Base-by-base conservation (phyloP, 1,140 invertebrate species). In the Drosophila takahashii region DNA sequence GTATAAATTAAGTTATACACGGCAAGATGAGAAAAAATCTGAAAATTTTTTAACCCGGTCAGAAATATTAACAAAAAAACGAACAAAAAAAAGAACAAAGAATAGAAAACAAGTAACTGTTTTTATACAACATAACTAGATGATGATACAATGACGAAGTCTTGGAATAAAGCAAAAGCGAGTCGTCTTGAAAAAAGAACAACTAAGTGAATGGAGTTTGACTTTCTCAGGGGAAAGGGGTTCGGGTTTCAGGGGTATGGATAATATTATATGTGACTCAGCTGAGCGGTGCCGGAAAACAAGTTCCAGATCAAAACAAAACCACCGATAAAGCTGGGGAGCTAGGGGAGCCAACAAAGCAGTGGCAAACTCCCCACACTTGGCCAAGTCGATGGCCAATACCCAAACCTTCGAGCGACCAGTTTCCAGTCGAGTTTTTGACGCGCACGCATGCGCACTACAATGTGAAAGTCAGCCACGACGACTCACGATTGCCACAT, bases 51-150 rank as follows among this genome's bases (percentile, higher is more conserved):
- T 81, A 84, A 90, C 77, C 84, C 85, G 85, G 77, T 85, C 85
- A 90, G 84, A 80, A 85, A 90, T 84, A 73, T 71, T 48, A 81
- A 47, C 27, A 65, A 66, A 61, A 61, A 77, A 47, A 44, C 74
- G 47, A 59, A 8, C n/a, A 5, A 77, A 47, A 47, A 47, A 13
- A 8, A 22, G 36, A 69, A 52, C 37, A 53, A 53, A 69, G 16
- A 44, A 66, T 27, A 42, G 11, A 8, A 62, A 50, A 39, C 34
- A 57, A 50, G 52, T 48, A 85, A 75, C 57, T 90, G 84, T 89
- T 87, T 87, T 87, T 84, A 78, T 89, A 89, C 76, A 87, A 79
- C 75, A 78, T 58, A 77, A 57, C 69, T 74, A 85, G 58, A 87
- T 83, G 77, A 89, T 84, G 75, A 77, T 62, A 70, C 34, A 51